A percentile compares a stretch with the other conserved stretches of the same genome.
These are phyloP conservation scores for Cylindroiulus punctatus DNA, from an alignment of 2,888 invertebrate genomes.

Conservation along the genomic window DNA sequence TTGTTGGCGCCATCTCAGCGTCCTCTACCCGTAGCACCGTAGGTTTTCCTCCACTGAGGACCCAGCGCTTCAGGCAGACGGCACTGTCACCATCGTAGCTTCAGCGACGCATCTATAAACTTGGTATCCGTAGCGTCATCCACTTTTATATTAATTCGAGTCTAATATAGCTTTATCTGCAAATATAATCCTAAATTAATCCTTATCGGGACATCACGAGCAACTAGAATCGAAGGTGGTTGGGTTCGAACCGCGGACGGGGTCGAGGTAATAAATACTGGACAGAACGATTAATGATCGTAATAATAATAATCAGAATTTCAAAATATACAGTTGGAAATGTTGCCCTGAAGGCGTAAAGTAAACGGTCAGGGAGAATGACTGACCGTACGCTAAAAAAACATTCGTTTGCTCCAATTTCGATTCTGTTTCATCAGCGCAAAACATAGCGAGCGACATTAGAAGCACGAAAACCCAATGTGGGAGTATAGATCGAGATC, in stretches of 20 bases:
- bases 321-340: slow-evolving; percentile 2
- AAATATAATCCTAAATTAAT: background rate
- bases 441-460: too few relatives aligned
- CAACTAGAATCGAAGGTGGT: background rate
- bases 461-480: too few relatives aligned
- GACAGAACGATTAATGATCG: background rate
- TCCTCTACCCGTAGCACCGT: background rate
- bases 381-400: too few relatives aligned
- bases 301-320: background rate
- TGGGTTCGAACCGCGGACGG: background rate
- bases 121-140: background rate
- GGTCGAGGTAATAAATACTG: background rate
- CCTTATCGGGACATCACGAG: background rate
- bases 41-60: too few relatives aligned
- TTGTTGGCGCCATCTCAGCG: background rate
- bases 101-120: background rate
- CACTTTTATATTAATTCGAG: background rate
- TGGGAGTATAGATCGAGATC: too few relatives aligned
- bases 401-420: too few relatives aligned
- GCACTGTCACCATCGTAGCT: background rate
- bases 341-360: background rate
- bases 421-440: too few relatives aligned
- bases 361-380: background rate
- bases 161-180: background rate
- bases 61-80: background rate